Evolutionary conservation across 2,888 invertebrate genomes (phyloP).

Genomic region (Phorcus lineatus): DNA sequence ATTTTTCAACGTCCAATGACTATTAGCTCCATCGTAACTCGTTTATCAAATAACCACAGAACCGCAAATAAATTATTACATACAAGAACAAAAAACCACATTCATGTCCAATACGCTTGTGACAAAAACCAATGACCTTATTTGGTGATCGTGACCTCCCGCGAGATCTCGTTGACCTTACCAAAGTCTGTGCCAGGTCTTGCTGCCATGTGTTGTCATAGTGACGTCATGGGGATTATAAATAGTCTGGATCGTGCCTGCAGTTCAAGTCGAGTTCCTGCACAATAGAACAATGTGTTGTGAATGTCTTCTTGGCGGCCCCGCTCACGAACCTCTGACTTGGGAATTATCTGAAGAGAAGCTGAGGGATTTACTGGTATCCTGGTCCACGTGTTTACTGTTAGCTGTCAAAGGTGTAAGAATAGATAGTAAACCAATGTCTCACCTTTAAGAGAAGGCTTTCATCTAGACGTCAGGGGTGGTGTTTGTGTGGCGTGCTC

Average conservation of each 20-base stretch:
- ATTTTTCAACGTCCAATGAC: too few relatives aligned
- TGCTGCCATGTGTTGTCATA: conserved; percentile 1
- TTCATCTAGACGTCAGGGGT: too few relatives aligned
- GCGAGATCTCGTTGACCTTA: neutral
- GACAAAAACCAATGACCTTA: neutral
- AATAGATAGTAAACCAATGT: too few relatives aligned
- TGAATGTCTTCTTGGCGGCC: neutral
- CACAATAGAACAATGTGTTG: neutral
- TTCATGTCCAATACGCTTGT: too few relatives aligned
- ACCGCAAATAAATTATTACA: too few relatives aligned
- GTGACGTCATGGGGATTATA: conserved; percentile 2
- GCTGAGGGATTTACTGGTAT: neutral
- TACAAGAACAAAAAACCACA: too few relatives aligned
- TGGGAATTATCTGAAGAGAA: neutral
- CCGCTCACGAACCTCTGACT: neutral
- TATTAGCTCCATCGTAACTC: too few relatives aligned
- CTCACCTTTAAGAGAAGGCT: too few relatives aligned
- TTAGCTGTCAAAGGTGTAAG: too few relatives aligned
- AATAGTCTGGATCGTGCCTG: neutral
- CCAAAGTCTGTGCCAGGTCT: neutral
- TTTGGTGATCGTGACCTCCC: neutral
- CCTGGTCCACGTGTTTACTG: too few relatives aligned
- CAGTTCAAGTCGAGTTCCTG: neutral
- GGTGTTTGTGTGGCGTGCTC: too few relatives aligned
- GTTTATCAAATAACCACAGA: too few relatives aligned